Conservation (phyloP, 2,113 vertebrate species). For the Murina feae region DNA sequence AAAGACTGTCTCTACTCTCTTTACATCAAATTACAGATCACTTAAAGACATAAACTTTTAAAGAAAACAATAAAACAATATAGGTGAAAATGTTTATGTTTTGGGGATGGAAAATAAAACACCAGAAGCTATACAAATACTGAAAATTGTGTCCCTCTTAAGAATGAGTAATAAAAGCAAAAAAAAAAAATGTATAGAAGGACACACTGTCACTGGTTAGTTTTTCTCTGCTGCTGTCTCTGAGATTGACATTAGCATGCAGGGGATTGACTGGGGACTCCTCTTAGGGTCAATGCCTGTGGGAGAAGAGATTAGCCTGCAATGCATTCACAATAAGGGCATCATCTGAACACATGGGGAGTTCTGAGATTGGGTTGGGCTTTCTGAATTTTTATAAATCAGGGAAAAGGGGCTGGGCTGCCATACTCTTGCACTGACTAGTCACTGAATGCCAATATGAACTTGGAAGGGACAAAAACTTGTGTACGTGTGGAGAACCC, state of each 20-base stretch:
- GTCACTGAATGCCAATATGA: background rate
- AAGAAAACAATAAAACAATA: background rate
- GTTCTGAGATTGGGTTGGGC: background rate
- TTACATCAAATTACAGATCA: no score
- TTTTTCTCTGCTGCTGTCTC: background rate
- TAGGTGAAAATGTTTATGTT: slow-evolving; percentile 8
- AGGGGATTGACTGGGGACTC: background rate
- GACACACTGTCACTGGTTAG: background rate
- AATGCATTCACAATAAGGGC: background rate
- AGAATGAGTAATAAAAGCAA: slow-evolving; percentile 23
- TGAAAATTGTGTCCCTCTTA: background rate
- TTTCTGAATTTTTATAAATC: background rate
- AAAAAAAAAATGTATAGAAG: background rate
- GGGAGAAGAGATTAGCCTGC: background rate
- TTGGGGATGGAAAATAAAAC: background rate
- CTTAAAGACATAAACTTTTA: no score
- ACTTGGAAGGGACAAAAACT: background rate
- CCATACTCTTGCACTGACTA: background rate
- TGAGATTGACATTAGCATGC: background rate
- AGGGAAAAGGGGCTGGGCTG: background rate
- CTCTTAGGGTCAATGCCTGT: background rate
- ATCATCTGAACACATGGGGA: background rate
- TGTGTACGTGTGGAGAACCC: background rate
- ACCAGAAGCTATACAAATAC: background rate
- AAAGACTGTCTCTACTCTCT: no score